A percentile compares a stretch with the other conserved stretches of the same genome.
phyloP scores from a whole-genome alignment of 2,888 invertebrate species.

The Miltochrista miniata region DNA sequence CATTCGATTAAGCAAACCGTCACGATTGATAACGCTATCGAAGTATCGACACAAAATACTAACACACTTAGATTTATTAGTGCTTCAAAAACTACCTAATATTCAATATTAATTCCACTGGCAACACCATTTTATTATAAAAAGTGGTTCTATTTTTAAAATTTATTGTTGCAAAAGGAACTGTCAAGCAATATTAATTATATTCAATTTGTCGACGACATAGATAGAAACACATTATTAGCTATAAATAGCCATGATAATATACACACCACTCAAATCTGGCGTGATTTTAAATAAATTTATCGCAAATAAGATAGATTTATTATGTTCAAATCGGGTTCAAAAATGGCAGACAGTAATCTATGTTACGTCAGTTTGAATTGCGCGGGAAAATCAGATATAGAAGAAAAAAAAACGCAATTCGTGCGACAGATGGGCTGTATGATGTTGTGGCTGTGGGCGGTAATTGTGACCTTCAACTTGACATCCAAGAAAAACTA shows the following conservation, averaged over 20 bases:
- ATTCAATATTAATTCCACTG: too few relatives aligned
- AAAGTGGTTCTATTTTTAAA: too few relatives aligned
- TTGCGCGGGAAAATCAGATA: conserved; percentile 28
- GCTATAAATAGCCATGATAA: conserved; percentile 31
- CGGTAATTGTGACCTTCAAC: conserved; percentile 50
- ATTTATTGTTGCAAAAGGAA: neutral
- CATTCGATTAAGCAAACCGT: too few relatives aligned
- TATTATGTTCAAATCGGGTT: conserved; percentile 21
- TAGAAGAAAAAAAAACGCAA: conserved; percentile 20
- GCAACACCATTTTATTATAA: too few relatives aligned
- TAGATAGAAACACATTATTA: conserved; percentile 11
- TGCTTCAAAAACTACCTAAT: too few relatives aligned
- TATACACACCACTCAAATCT: conserved; percentile 19
- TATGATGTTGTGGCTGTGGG: conserved; percentile 35
- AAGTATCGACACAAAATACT: too few relatives aligned
- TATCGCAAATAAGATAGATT: conserved; percentile 16
- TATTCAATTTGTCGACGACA: conserved; percentile 13
- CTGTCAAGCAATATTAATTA: conserved; percentile 3
- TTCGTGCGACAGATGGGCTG: conserved; percentile 24
- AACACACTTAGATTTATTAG: too few relatives aligned
- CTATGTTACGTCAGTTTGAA: conserved; percentile 27
- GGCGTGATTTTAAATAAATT: conserved; percentile 22
- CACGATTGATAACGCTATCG: too few relatives aligned
- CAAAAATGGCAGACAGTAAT: conserved; percentile 18
- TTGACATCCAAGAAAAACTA: conserved; percentile 21